Base-by-base conservation (phyloP, 2,797 vertebrate species). In the Tarsius wallacei region DNA sequence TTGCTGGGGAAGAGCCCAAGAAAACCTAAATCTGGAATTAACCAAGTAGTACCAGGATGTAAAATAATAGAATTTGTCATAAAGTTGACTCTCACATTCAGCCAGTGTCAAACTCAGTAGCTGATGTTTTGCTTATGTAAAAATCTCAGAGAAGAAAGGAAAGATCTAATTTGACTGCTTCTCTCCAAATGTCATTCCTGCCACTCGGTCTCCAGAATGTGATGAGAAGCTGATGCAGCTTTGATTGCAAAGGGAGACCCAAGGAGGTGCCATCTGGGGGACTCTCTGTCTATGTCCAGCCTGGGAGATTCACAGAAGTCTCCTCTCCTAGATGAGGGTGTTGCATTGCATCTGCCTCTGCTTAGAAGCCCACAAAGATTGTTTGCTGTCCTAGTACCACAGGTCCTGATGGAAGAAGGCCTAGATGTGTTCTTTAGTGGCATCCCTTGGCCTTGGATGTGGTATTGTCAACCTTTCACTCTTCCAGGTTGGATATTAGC, bases 1-100 rank as follows among this genome's bases (percentile, higher is more conserved):
- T 77, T 91, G 7, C 86, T 53, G 11, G 57, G 33, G 63, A 85
- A 93, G 53, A 91, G 21, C n/a, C 49, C 24, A n/a, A 55, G 76
- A 26, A 61, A 85, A 88, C 19, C 36, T 83, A 81, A 71, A 71
- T 63, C 55, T 86, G 19, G 83, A 95, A 83, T 93, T 88, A 86
- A 90, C 61, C 61, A 16, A 47, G 5, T 19, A 49, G 31, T 11
- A 36, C 31, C 63, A 42, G 26, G 51, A 22, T 86, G 97, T 93
- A 47, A 92, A 87, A 82, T 66, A 84, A 85, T 87, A 90, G 47
- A 84, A 78, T 95, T 80, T 94, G 74, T 68, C 57, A 87, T 74
- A 64, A 42, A 85, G 5, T 53, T 84, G 31, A 90, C 26, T 26
- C 82, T 97, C 26, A 16, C 22, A 12, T 55, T 90, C 26, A 93